Evolutionary conservation across 2,113 vertebrate genomes (phyloP), one percentile per base, ranked within the genome.

Genomic region (Ageneiosus marmoratus): DNA sequence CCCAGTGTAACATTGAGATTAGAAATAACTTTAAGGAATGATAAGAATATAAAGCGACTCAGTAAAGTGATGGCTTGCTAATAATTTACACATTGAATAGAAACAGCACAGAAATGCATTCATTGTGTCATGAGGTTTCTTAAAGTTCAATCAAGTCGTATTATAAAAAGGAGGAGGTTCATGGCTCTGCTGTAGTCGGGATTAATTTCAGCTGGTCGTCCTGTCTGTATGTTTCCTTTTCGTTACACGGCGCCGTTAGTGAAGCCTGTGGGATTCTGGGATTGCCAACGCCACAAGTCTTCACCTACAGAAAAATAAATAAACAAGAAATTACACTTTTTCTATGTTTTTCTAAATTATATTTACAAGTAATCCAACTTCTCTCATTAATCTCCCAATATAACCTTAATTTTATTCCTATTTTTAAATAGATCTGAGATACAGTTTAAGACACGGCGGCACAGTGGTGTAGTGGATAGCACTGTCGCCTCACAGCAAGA

Each of bases 221-320:
- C 73, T 8, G 11, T 16, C 18, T 10, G 53, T 24, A 50, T 5
- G 51, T 55, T 65, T 15, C 24, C 73, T 78, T 15, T 80, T 88
- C 76, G 91, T 90, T 91, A 92, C 65, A 85, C 91, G 0, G 83
- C n/a, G 13, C 67, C 41, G 62, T 86, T 89, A 9, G 92, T 91
- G 90, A 97, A 99, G 67, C 98, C 98, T 0, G 86, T 94, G 67
- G 98, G 97, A 82, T 99, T 99, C 91, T 93, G 94, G 83, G 95
- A 94, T 91, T 99, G 98, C 98, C 98, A 99, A 50, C 96, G 94
- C 98, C 98, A 99, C 46, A 99, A 90, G 88, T 99, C 98, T 88
- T 97, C 95, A 87, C 98, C 98, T 99, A 51, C n/a, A 10, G 81
- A 29, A 20, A 83, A 34, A 34, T 0, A 79, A 63, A 41, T 48